These are phyloP conservation scores for Ariolimax columbianus DNA, from an alignment of 2,888 invertebrate genomes.

Conservation along the genomic window DNA sequence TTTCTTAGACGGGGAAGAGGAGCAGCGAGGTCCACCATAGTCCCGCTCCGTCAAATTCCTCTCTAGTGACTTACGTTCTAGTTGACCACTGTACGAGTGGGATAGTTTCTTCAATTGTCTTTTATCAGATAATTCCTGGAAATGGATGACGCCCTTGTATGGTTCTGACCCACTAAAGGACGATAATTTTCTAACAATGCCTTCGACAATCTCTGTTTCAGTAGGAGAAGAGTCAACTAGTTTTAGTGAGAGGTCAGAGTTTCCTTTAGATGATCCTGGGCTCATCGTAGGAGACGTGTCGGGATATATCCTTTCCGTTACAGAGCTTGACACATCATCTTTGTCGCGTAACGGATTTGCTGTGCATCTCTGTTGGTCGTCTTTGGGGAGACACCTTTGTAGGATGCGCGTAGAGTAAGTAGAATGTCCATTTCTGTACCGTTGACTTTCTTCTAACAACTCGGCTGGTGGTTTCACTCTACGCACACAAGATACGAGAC, in stretches of 20 bases:
- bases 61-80: conserved; percentile 48
- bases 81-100: conserved; percentile 59
- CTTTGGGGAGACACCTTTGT: conserved; percentile 66
- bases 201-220: conserved; percentile 66
- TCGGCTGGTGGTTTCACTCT: conserved; percentile 75
- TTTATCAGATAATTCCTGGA: conserved; percentile 69
- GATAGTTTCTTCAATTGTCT: conserved; percentile 66
- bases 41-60: conserved; percentile 57
- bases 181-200: conserved; percentile 66
- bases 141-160: conserved; percentile 52
- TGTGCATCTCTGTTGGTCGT: conserved; percentile 52
- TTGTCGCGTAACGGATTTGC: conserved; percentile 60
- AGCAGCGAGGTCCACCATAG: conserved; percentile 1
- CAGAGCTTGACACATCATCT: conserved; percentile 65
- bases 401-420: conserved; percentile 67
- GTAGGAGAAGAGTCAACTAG: conserved; percentile 64
- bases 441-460: conserved; percentile 73
- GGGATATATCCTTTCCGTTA: conserved; percentile 68
- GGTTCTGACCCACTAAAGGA: conserved; percentile 62
- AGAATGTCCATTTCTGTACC: conserved; percentile 70
- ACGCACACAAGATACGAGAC: conserved; percentile 63
- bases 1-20: not conserved
- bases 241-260: conserved; percentile 58
- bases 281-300: conserved; percentile 65
- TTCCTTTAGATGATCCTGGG: conserved; percentile 55